These are phyloP conservation scores for Lamellibrachia satsuma DNA, from an alignment of 2,888 invertebrate genomes.

Conservation along the genomic window DNA sequence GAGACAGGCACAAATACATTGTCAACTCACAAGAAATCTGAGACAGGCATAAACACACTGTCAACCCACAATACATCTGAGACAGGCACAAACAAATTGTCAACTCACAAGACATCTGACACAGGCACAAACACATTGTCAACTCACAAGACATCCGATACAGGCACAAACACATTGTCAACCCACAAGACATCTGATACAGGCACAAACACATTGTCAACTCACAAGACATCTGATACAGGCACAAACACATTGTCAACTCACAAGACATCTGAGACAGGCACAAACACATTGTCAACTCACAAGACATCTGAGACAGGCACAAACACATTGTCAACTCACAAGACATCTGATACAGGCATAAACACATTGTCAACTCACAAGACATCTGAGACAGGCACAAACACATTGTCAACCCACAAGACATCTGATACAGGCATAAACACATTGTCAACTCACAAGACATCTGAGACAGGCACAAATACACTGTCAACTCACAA, in stretches of 20 bases:
- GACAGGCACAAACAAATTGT: neutral
- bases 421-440: too few species aligned
- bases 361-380: neutral
- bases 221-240: neutral
- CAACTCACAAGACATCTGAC: neutral
- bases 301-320: neutral
- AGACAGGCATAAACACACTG: neutral
- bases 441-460: too few species aligned
- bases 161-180: neutral
- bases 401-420: neutral
- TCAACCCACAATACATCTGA: neutral
- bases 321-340: neutral
- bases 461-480: neutral
- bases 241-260: neutral
- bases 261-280: neutral
- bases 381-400: neutral
- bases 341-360: neutral
- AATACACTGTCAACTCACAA: neutral
- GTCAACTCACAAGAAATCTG: neutral
- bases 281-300: neutral
- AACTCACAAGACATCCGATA: neutral
- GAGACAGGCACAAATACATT: neutral
- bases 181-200: neutral
- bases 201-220: neutral
- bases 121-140: neutral